Conservation (phyloP, 2,113 vertebrate genomes). For the Atrichornis clamosus region DNA sequence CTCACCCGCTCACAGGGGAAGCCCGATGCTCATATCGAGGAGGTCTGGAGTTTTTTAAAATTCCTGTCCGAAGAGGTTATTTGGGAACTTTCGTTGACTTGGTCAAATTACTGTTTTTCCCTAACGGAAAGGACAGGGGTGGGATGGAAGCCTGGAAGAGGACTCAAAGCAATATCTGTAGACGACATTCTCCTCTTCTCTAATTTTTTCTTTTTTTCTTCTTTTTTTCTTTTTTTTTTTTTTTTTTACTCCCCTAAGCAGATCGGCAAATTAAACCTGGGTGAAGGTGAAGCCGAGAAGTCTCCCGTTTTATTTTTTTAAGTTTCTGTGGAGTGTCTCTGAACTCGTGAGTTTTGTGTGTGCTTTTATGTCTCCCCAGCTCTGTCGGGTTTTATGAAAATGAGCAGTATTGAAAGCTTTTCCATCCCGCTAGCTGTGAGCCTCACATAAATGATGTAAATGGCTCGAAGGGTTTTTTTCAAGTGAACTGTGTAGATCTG, state of each 20-base stretch:
- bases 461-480: slow-evolving; percentile 79
- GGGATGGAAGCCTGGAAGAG: not conserved
- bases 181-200: not conserved
- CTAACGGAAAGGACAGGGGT: not conserved
- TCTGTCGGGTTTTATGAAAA: slow-evolving; percentile 75
- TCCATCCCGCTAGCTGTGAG: slow-evolving; percentile 82
- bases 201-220: not conserved
- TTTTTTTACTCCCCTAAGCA: fast-evolving
- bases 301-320: not conserved
- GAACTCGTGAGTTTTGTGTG: slow-evolving; percentile 15
- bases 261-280: not conserved
- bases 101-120: not conserved
- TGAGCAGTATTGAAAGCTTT: slow-evolving; percentile 84
- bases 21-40: not conserved
- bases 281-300: not conserved
- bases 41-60: not conserved
- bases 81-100: not conserved
- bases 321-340: not conserved
- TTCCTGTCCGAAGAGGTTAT: not conserved
- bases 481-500: slow-evolving; percentile 82
- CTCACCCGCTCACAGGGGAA: not conserved
- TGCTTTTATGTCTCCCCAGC: slow-evolving; percentile 15
- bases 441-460: slow-evolving; percentile 87
- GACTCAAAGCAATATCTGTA: not conserved
- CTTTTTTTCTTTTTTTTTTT: no score